A percentile compares a stretch with the other conserved stretches of the same genome.
phyloP scores from a whole-genome alignment of 2,113 vertebrate genomes.

The Myiopsitta monachus region DNA sequence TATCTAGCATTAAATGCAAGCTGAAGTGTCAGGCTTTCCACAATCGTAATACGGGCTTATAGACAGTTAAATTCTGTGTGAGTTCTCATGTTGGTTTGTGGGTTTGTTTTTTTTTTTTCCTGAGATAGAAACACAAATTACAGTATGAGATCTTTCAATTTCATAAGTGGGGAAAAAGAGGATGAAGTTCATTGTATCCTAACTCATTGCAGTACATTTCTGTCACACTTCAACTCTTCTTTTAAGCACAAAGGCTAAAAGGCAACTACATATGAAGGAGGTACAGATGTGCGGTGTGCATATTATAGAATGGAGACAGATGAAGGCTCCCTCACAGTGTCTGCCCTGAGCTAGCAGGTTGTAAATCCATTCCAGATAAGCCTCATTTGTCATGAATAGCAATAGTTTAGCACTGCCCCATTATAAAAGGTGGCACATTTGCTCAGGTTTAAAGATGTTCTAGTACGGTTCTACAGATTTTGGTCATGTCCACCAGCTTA shows the following conservation, averaged over 20 bases:
- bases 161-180: neutral
- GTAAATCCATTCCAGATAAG: neutral
- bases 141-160: neutral
- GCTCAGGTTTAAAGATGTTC: neutral
- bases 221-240: neutral
- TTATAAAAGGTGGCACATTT: neutral
- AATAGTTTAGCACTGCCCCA: neutral
- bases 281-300: neutral
- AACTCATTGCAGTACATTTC: neutral
- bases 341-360: neutral
- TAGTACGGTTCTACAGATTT: neutral
- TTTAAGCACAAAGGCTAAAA: neutral
- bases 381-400: neutral
- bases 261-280: neutral
- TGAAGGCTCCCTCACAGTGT: no score
- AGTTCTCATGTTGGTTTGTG: neutral
- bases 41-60: neutral
- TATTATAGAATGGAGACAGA: neutral
- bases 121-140: neutral
- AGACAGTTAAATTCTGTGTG: neutral
- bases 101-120: neutral
- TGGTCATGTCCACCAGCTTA: neutral
- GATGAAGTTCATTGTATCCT: neutral
- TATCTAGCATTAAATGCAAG: neutral
- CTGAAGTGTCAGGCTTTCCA: neutral